A percentile compares a stretch with the other conserved stretches of the same genome.
Evolutionary conservation across 2,113 vertebrate species (phyloP).

Genomic region (Dissostichus mawsoni): DNA sequence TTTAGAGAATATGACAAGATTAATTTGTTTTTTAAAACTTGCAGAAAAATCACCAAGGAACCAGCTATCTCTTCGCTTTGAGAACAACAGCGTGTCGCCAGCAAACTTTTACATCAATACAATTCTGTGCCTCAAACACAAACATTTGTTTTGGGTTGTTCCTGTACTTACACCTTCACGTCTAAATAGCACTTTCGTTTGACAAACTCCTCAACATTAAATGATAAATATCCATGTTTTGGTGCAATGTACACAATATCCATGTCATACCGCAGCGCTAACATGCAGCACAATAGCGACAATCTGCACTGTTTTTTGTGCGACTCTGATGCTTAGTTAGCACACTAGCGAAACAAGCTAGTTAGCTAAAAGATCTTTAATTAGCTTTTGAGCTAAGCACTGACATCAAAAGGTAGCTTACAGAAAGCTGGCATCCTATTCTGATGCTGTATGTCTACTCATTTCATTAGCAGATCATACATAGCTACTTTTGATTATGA

Average conservation of each 20-base stretch:
- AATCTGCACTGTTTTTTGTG: neutral
- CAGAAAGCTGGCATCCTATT: neutral
- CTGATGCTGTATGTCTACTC: neutral
- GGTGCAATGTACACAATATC: neutral
- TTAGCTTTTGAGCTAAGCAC: neutral
- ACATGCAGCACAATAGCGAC: neutral
- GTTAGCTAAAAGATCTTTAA: neutral
- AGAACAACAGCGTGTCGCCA: no score
- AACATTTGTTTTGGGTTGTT: neutral
- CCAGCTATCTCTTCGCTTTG: neutral
- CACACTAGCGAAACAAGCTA: neutral
- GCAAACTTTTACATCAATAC: no score
- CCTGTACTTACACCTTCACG: neutral
- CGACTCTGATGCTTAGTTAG: neutral
- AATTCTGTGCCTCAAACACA: no score
- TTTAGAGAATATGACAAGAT: neutral
- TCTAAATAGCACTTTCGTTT: neutral
- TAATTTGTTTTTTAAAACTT: no score
- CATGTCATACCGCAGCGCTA: neutral
- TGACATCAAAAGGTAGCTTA: neutral
- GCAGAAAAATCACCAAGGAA: neutral
- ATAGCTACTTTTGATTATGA: neutral
- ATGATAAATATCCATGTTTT: neutral
- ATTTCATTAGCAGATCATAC: neutral
- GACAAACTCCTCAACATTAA: neutral